Evolutionary conservation across 2,113 vertebrate species (phyloP).

Genomic region (Seriola aureovittata): DNA sequence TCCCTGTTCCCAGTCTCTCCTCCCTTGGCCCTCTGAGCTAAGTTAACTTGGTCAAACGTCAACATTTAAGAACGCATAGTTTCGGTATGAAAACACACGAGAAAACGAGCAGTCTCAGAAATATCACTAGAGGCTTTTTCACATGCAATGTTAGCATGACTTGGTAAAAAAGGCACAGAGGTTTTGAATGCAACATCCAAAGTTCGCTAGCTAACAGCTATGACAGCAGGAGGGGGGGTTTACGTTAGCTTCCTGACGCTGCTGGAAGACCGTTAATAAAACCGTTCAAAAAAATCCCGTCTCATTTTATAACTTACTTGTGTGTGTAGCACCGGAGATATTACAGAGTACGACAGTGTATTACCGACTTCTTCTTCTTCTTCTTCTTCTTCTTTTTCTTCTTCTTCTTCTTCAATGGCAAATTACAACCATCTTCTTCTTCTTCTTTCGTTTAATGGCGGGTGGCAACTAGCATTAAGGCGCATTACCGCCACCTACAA

Average conservation of each 20-base stretch:
- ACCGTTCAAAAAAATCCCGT: accelerated
- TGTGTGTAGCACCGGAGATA: slow-evolving; percentile 3
- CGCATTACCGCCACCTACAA: no score
- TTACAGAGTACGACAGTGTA: background rate
- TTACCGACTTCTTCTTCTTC: background rate
- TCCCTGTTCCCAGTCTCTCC: background rate
- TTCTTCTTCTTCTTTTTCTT: background rate
- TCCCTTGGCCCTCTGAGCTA: background rate
- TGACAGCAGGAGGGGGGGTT: background rate
- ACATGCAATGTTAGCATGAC: background rate
- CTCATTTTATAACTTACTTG: slow-evolving; percentile 2
- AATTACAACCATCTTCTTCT: no score
- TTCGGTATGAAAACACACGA: background rate
- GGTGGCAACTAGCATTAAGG: no score
- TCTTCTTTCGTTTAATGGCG: no score
- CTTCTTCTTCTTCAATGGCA: background rate
- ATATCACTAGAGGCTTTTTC: accelerated
- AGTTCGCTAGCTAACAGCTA: slow-evolving; percentile 12
- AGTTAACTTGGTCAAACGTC: slow-evolving; percentile 15
- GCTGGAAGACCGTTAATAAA: background rate
- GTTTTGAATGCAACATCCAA: background rate
- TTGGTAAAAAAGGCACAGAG: no score
- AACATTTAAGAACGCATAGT: accelerated
- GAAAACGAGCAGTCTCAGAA: accelerated
- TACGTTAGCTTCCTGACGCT: background rate